Base-by-base conservation (phyloP, 2,888 invertebrate species). In the Drosophila colorata region DNA sequence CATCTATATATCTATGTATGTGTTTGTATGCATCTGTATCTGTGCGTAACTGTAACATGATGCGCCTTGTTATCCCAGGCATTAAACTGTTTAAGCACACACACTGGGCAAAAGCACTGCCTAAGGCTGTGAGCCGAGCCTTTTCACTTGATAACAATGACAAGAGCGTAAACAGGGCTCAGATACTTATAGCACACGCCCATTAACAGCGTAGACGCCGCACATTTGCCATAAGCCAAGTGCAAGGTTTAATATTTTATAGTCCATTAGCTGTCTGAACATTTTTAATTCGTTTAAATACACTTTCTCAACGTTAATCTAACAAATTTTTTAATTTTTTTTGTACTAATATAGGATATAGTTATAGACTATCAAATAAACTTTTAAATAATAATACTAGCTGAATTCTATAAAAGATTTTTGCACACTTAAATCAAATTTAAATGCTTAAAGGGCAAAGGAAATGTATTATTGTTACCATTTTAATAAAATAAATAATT, bases 41-140 rank as follows among this genome's bases (percentile, higher is more conserved):
- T 64, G 59, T 66, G 66, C 48, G 59, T 66, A 66, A 43, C 53
- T 55, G 55, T 56, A 52, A 56, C 78, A 51, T 18, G 75, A 58
- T 48, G 56, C 71, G 63, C 58, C 77, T 68, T 88, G 85, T 88
- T 88, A 84, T 88, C 78, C 70, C 46, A 51, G 60, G 72, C 72
- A 75, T 88, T 84, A 88, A 88, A 73, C 84, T 78, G 85, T 84
- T 81, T 84, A 70, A 72, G 11, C 47, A 58, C 46, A 63, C 43
- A 46, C 40, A 59, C 33, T 9, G 20, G 2, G 64, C 47, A 61
- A 65, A n/a, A 56, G 47, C 14, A 25, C 18, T 41, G 61, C 52
- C 55, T 52, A 67, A 44, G 66, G 58, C 59, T 53, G 51, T 65
- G 59, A 64, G 61, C 55, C 68, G 11, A 63, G 80, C 70, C 80